Evolutionary conservation across 2,888 invertebrate species (phyloP).

Genomic region (Macaria liturata): DNA sequence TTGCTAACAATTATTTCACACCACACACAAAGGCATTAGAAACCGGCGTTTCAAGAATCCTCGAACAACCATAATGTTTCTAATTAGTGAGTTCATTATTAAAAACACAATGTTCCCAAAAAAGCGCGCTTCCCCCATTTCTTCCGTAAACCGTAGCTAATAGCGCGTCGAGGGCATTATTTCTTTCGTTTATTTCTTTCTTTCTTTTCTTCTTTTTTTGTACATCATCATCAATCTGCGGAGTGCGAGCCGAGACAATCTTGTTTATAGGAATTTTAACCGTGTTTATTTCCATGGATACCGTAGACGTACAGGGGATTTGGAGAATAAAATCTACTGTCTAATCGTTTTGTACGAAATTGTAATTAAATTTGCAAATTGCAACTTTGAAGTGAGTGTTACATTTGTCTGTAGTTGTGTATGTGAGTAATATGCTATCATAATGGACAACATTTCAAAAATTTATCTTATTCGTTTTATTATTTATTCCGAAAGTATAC

Average conservation of each 20-base stretch:
- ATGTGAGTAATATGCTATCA: too few relatives aligned
- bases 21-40: too few relatives aligned
- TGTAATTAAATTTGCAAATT: too few relatives aligned
- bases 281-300: conserved; percentile 71
- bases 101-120: conserved; percentile 51
- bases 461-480: too few relatives aligned
- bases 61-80: conserved; percentile 25
- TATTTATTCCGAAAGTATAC: too few relatives aligned
- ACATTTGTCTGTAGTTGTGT: too few relatives aligned
- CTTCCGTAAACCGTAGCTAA: conserved; percentile 71
- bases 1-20: too few relatives aligned
- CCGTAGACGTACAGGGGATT: conserved; percentile 49
- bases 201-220: conserved; percentile 21
- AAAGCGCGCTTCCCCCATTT: conserved; percentile 49
- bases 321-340: background rate
- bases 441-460: too few relatives aligned
- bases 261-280: conserved; percentile 81
- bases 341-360: too few relatives aligned
- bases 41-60: too few relatives aligned
- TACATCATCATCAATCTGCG: conserved; percentile 66
- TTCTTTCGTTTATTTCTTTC: conserved; percentile 16
- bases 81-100: conserved; percentile 41
- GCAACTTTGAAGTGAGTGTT: too few relatives aligned
- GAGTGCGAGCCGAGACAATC: conserved; percentile 63
- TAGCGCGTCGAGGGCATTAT: conserved; percentile 52